Evolutionary conservation across 2,797 vertebrate genomes (phyloP).

Genomic region (Phataginus tricuspis): DNA sequence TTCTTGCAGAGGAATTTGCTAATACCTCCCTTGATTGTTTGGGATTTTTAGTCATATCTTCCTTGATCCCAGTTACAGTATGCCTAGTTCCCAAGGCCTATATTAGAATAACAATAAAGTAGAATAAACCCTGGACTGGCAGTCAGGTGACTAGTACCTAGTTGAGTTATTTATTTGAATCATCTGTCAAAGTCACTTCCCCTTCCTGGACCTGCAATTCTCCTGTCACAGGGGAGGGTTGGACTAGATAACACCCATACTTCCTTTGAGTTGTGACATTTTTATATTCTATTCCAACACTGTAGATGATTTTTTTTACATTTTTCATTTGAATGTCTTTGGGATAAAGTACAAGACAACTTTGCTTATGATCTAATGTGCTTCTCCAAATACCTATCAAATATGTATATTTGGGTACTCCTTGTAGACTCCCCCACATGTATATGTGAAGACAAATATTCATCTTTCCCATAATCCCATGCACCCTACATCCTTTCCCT

Average conservation of each 20-base stretch:
- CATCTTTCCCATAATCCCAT: background rate
- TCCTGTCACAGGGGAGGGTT: background rate
- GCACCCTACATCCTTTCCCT: background rate
- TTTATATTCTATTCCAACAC: background rate
- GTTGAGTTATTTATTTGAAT: background rate
- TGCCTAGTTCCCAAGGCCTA: background rate
- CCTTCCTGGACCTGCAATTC: background rate
- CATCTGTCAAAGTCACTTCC: background rate
- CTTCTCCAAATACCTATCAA: background rate
- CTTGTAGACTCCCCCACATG: background rate
- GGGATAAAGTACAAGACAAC: background rate
- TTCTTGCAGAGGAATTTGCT: background rate
- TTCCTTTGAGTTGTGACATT: background rate
- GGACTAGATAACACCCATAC: background rate
- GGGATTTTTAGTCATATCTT: background rate
- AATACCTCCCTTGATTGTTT: background rate
- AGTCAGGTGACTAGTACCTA: background rate
- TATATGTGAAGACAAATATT: background rate
- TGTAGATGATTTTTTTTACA: background rate
- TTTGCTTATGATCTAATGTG: background rate
- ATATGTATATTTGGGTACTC: background rate
- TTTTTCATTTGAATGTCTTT: background rate
- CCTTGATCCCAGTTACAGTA: background rate
- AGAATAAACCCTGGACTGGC: background rate
- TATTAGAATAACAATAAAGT: background rate